Evolutionary conservation across 1,140 invertebrate genomes (phyloP).

Genomic region (Trinorchestia longiramus): DNA sequence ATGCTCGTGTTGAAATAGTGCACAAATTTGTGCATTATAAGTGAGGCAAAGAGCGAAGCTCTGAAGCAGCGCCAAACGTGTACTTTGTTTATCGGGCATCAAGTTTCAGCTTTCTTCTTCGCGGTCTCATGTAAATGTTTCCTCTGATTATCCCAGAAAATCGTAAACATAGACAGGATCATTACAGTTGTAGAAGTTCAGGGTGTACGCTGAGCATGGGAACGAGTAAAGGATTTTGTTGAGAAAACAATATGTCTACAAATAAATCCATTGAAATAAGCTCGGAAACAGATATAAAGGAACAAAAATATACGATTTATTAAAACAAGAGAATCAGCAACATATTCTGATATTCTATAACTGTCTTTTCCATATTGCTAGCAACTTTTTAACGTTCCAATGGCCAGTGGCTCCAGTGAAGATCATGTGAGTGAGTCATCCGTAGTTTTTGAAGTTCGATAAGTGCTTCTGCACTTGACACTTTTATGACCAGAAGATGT

Average conservation of each 20-base stretch:
- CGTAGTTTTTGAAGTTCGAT: not conserved
- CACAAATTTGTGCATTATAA: not conserved
- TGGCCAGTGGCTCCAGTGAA: too few species aligned
- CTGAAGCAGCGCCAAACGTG: not conserved
- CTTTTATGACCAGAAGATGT: not conserved
- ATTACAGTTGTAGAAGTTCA: not conserved
- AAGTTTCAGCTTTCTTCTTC: not conserved
- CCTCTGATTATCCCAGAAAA: not conserved
- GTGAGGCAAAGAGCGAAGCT: not conserved
- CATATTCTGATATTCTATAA: too few species aligned
- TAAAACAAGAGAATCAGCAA: too few species aligned
- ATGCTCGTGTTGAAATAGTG: not conserved
- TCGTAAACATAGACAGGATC: not conserved
- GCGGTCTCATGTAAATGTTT: conserved; percentile 4
- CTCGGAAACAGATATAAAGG: too few species aligned
- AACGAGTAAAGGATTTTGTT: too few species aligned
- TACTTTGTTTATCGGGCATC: not conserved
- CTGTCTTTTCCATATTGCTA: too few species aligned
- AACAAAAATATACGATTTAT: too few species aligned
- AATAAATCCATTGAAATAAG: too few species aligned
- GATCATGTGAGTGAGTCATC: too few species aligned
- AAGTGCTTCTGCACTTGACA: not conserved
- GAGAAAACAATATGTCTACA: too few species aligned
- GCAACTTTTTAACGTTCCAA: too few species aligned
- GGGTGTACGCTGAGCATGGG: too few species aligned